These are phyloP conservation scores for Ellobium chinense DNA, from an alignment of 2,888 invertebrate species.

Conservation along the genomic window DNA sequence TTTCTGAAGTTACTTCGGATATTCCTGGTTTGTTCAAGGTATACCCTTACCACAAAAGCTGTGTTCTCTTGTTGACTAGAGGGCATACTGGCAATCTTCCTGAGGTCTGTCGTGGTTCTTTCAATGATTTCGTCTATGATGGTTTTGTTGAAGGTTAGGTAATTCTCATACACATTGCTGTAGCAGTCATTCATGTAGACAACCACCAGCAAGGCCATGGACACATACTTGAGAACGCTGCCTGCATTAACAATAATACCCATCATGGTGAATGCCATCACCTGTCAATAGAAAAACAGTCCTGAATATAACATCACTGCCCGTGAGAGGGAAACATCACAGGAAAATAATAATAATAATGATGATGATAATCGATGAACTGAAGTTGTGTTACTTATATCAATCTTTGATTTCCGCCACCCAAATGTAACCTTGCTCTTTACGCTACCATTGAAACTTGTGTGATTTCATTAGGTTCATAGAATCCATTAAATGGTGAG, in stretches of 20 bases:
- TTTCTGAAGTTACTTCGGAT: no score
- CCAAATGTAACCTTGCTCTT: no score
- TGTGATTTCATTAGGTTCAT: no score
- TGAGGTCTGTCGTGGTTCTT: slow-evolving; percentile 71
- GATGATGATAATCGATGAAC: no score
- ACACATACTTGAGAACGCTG: slow-evolving; percentile 71
- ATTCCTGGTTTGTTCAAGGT: no score
- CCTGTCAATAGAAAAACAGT: slow-evolving; percentile 29
- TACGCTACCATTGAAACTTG: no score
- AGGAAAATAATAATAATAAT: no score
- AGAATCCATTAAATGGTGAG: no score
- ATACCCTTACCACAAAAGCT: slow-evolving; percentile 67
- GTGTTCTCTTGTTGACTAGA: slow-evolving; percentile 73
- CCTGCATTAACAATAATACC: slow-evolving; percentile 76
- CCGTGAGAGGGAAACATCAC: no score
- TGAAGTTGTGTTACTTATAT: no score
- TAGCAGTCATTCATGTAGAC: slow-evolving; percentile 77
- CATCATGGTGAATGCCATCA: slow-evolving; percentile 74
- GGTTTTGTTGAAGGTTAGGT: slow-evolving; percentile 74
- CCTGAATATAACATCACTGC: no score
- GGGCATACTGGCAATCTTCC: slow-evolving; percentile 69
- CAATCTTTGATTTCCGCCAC: no score
- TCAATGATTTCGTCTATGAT: slow-evolving; percentile 74
- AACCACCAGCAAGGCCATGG: slow-evolving; percentile 72
- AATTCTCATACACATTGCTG: slow-evolving; percentile 77